phyloP scores from a whole-genome alignment of 1,140 invertebrate species.

The Drosophila novamexicana region DNA sequence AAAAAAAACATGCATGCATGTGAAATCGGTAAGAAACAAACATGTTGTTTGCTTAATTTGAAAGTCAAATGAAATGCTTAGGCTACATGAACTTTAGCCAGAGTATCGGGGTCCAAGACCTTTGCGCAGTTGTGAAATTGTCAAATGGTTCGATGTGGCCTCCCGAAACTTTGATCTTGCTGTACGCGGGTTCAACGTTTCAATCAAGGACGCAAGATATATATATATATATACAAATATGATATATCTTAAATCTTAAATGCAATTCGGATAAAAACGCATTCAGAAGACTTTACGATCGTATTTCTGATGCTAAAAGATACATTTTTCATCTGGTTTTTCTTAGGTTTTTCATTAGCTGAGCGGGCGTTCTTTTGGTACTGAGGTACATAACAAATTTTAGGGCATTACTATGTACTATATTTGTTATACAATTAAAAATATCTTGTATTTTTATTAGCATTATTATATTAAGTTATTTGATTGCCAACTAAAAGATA shows the following conservation, averaged over 20 bases:
- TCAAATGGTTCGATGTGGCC: constrained; percentile 5
- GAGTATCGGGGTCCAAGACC: neutral
- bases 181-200: neutral
- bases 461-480: neutral
- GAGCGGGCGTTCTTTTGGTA: too few species aligned
- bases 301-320: too few species aligned
- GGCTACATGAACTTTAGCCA: neutral
- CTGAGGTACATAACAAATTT: too few species aligned
- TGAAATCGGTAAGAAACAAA: too few species aligned
- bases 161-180: neutral
- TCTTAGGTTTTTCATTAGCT: too few species aligned
- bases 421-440: too few species aligned
- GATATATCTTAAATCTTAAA: neutral
- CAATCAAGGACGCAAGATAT: neutral
- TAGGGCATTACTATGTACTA: too few species aligned
- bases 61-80: constrained; percentile 26
- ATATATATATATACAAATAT: neutral
- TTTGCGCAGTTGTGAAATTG: constrained; percentile 31
- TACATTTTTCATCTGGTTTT: too few species aligned
- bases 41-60: neutral
- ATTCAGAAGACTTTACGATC: neutral
- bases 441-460: neutral
- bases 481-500: too few species aligned
- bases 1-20: neutral
- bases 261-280: neutral